Conservation (phyloP, 2,113 vertebrate genomes). For the Actenoides hombroni region DNA sequence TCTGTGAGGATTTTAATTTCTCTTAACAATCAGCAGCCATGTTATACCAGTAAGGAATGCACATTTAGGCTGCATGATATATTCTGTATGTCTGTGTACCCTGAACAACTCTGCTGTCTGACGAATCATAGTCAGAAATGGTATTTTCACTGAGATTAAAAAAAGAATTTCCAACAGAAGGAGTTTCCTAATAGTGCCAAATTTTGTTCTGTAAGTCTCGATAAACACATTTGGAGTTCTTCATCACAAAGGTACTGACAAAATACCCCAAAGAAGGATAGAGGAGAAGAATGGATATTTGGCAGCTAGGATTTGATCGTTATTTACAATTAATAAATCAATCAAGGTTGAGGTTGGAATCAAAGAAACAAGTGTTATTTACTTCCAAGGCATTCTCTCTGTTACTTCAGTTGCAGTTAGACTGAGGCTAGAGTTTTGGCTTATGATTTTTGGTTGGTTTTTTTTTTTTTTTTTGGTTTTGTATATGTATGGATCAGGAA, state of each 20-base stretch:
- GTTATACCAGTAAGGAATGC: neutral
- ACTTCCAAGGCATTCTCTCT: neutral
- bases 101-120: slow-evolving; percentile 26
- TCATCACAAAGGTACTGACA: slow-evolving; percentile 27
- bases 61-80: neutral
- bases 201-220: slow-evolving; percentile 51
- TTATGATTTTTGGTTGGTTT: neutral
- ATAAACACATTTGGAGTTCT: slow-evolving; percentile 58
- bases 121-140: slow-evolving; percentile 44
- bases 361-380: slow-evolving; percentile 39
- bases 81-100: neutral
- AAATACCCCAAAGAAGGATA: neutral
- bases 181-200: slow-evolving; percentile 60
- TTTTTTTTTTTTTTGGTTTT: neutral
- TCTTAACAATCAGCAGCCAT: neutral
- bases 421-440: neutral
- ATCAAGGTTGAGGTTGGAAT: slow-evolving; percentile 27
- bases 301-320: slow-evolving; percentile 19
- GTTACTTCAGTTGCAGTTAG: neutral
- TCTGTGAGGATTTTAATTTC: neutral
- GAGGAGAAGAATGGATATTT: slow-evolving; percentile 10
- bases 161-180: slow-evolving; percentile 57
- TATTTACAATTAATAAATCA: slow-evolving; percentile 32
- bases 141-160: slow-evolving; percentile 61
- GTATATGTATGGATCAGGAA: neutral